Evolutionary conservation across 2,888 invertebrate species (phyloP), one percentile per base, ranked within the genome.

Genomic region (Emmelina monodactyla): DNA sequence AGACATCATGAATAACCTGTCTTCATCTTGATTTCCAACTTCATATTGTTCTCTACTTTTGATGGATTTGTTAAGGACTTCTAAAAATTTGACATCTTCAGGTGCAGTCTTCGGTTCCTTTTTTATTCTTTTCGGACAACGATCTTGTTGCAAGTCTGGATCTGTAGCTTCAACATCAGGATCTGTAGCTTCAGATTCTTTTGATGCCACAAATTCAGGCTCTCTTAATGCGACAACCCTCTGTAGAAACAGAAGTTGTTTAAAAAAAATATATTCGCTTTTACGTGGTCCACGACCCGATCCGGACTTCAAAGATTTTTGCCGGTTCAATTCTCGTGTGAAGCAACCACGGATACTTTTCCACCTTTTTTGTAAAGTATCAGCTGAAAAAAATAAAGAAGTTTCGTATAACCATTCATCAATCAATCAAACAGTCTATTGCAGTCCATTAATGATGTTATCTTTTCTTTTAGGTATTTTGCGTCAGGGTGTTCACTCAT

Each of bases 81-180:
- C 22, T 22, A 22, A 22, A 83, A 76, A 42, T 90, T 89, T 53
- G 90, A 90, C 0, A 57, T 89, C 0, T 91, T 91, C 50, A 88
- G 90, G 53, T 89, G 89, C 0, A 70, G 36, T 86, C 87, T 2
- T 88, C 89, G 38, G 69, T 93, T 0, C 9, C 22, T 7, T 22
- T 22, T 22, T 22, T 22, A 22, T 22, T 22, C 22, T 22, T 22
- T 22, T 22, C 22, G 22, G 22, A 22, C 22, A 22, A 22, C 22
- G 22, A 22, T 22, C 22, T 22, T 22, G 22, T 22, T 22, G 22
- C 22, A 22, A 22, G 22, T 22, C 22, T 22, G 22, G 22, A 22
- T 22, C 22, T 22, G 22, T 22, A 22, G 22, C 22, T 22, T 22
- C 22, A 22, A 22, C 22, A 22, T 22, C 22, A 22, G 22, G 22